Conservation (phyloP, 2,888 invertebrate species). For the Phaedon cochleariae region DNA sequence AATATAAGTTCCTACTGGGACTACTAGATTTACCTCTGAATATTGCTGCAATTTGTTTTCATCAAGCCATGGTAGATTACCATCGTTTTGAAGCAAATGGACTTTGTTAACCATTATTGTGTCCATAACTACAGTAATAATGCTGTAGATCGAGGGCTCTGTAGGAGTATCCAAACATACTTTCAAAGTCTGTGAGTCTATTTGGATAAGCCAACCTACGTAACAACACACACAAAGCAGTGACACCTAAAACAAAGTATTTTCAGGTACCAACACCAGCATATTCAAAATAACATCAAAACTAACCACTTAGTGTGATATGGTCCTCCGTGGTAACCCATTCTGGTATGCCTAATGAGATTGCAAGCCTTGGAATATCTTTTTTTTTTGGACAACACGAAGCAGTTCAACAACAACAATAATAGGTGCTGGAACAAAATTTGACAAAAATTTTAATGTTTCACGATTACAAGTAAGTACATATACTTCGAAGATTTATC, state of each 20-base stretch:
- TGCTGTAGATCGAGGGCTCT: neutral
- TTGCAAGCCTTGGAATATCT: constrained; percentile 1
- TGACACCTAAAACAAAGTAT: neutral
- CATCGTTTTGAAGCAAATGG: constrained; percentile 15
- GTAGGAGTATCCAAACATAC: constrained; percentile 16
- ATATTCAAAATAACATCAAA: neutral
- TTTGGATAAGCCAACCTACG: constrained; percentile 32
- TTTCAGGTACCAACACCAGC: too few species aligned
- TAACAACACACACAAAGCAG: constrained; percentile 26
- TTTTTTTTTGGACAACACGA: too few species aligned
- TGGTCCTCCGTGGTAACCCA: neutral
- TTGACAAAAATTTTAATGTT: too few species aligned
- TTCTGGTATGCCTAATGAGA: constrained; percentile 9
- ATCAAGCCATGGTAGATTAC: constrained; percentile 15
- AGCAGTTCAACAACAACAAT: too few species aligned
- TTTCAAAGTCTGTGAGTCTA: constrained; percentile 25
- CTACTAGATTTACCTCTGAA: constrained; percentile 7
- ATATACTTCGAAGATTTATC: too few species aligned
- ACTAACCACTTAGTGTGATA: constrained; percentile 7
- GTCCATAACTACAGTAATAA: constrained; percentile 7
- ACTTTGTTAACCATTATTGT: constrained; percentile 7
- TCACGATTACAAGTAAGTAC: too few species aligned
- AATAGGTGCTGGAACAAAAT: too few species aligned
- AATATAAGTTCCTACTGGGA: neutral
- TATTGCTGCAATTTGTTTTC: constrained; percentile 15